These are phyloP conservation scores for Rhagium mordax DNA, from an alignment of 2,888 invertebrate species.

Conservation along the genomic window DNA sequence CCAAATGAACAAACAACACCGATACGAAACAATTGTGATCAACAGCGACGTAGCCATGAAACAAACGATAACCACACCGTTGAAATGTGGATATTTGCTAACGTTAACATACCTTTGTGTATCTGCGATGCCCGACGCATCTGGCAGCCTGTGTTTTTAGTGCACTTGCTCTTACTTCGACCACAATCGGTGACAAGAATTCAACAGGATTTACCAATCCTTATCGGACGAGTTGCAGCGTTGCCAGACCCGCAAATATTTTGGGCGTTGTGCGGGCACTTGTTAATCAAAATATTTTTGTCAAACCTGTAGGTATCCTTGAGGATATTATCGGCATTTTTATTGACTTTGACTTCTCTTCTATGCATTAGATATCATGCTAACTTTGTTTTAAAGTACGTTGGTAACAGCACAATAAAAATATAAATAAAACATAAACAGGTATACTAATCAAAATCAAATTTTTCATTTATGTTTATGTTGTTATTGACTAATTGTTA, in stretches of 20 bases:
- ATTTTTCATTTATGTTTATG: too few species aligned
- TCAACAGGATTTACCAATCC: constrained; percentile 50
- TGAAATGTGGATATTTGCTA: constrained; percentile 37
- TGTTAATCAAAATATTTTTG: too few species aligned
- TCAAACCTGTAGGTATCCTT: too few species aligned
- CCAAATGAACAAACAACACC: background rate
- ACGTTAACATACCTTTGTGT: constrained; percentile 72
- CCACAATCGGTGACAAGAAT: constrained; percentile 55
- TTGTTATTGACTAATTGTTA: too few species aligned
- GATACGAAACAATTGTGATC: background rate
- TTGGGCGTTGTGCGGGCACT: too few species aligned
- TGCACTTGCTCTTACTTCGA: constrained; percentile 53
- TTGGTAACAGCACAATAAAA: too few species aligned
- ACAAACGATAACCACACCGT: constrained; percentile 24
- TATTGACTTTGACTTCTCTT: too few species aligned
- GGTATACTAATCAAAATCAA: too few species aligned
- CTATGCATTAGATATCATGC: too few species aligned
- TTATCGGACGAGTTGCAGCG: constrained; percentile 35
- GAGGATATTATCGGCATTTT: too few species aligned
- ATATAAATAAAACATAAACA: too few species aligned
- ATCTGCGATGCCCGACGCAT: constrained; percentile 75
- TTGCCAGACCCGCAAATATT: constrained; percentile 17
- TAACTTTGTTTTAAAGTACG: too few species aligned
- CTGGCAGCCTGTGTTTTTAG: constrained; percentile 61
- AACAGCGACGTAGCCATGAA: constrained; percentile 33